Conservation (phyloP, 2,888 invertebrate species). For the Hirtodrosophila trivittata region DNA sequence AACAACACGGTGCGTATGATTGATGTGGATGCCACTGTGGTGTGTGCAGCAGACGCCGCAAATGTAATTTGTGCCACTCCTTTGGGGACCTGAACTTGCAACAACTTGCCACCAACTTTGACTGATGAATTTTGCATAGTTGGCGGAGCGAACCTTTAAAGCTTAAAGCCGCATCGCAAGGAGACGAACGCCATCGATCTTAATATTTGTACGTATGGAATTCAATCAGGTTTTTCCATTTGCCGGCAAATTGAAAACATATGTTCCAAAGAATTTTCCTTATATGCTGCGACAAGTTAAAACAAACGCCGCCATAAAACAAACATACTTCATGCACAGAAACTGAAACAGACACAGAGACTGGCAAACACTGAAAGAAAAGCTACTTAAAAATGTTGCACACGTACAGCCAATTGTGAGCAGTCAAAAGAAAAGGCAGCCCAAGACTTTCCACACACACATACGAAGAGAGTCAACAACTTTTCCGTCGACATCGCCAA, state of each 20-base stretch:
- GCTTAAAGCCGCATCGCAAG: constrained; percentile 4
- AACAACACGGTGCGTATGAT: constrained; percentile 71
- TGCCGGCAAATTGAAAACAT: constrained; percentile 75
- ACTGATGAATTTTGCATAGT: constrained; percentile 65
- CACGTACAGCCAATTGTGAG: constrained; percentile 78
- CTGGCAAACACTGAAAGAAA: constrained; percentile 53
- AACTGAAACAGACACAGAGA: constrained; percentile 10
- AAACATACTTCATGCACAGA: constrained; percentile 53
- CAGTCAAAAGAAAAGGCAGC: constrained; percentile 36
- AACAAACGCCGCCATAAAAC: constrained; percentile 66
- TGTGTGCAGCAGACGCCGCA: constrained; percentile 56
- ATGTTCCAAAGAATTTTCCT: constrained; percentile 52
- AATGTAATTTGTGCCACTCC: constrained; percentile 66
- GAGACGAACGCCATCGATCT: constrained; percentile 42
- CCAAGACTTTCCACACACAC: constrained; percentile 29
- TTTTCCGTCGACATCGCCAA: constrained; percentile 56
- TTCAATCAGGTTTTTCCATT: constrained; percentile 80
- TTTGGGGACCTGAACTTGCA: constrained; percentile 50
- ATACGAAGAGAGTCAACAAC: constrained; percentile 62
- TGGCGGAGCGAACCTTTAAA: neutral
- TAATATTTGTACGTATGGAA: constrained; percentile 49
- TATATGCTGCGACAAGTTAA: constrained; percentile 48
- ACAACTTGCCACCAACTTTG: constrained; percentile 32
- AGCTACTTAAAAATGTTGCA: constrained; percentile 77
- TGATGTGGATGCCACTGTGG: constrained; percentile 49